Evolutionary conservation across 2,113 vertebrate species (phyloP), one percentile per base, ranked within the genome.

Genomic region (Burhinus oedicnemus): DNA sequence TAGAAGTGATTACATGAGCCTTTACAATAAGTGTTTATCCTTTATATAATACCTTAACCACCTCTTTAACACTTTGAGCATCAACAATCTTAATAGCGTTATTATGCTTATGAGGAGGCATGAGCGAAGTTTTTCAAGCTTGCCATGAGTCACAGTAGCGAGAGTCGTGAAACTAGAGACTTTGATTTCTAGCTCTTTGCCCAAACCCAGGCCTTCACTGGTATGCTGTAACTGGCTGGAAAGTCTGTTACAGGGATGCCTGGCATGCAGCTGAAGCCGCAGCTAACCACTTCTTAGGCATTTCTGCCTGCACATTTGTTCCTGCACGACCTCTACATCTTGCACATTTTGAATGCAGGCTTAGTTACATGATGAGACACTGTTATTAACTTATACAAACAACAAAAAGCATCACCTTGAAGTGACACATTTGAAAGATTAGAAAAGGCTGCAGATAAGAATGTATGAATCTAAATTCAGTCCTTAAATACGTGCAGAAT

Each of bases 31-130:
- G 8, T 62, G 40, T 78, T 86, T 85, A 45, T 15, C 1, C 51
- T 75, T 92, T 93, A 54, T 78, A 8, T 47, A 90, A 74, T 51
- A 75, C 47, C 20, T 52, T 89, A 75, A 78, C 47, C 32, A 87
- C 60, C 32, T 55, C 47, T 87, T 69, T 51, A 94, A 82, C 38
- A 15, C 30, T 92, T 38, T 7, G 38, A 83, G 58, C 19, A 38
- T 44, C n/a, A 74, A 12, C 22, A 55, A 44, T 19, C 44, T 75
- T 71, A 19, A 34, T 9, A 82, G 26, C 20, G 11, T 78, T 69
- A 36, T 27, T 75, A 32, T 45, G 9, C 62, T 57, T 57, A 30
- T 10, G 21, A 58, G 44, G 20, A 93, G 61, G 47, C 27, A 70
- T 4, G 17, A 66, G 40, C 11, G 21, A 52, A 47, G 40, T 20